Base-by-base conservation (phyloP, 2,113 vertebrate genomes). In the Struthidea cinerea region DNA sequence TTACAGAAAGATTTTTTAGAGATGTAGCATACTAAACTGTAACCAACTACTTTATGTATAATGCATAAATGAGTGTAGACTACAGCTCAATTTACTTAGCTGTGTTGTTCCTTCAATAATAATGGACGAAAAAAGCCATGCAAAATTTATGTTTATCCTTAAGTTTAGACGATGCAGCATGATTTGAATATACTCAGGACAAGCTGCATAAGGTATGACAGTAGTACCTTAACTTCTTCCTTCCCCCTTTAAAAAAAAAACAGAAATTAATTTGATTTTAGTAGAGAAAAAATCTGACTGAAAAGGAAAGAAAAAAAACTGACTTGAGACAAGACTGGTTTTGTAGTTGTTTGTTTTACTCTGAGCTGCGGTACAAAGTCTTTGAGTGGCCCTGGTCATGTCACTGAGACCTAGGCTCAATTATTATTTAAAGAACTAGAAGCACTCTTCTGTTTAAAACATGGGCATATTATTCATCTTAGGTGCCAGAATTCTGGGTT, bases 201-300 rank as follows among this genome's bases (percentile, higher is more conserved):
- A 90, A 85, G 10, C 26, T 94, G 21, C 33, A 68, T 39, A 86
- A 82, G 10, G 6, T 57, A 46, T 53, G 49, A 49, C 22, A 67
- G 26, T 70, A 57, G 26, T 35, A 60, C 5, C 11, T 63, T 59
- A 75, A 46, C 24, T 84, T 89, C 13, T 30, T 53, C 21, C 24
- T 52, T 11, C 7, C 0, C 1, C 1, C 4, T 18, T 11, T 28
- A 46, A 56, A 44, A 18, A 44, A 18, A n/a, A 24, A 10, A 0
- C 16, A 44, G 22, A 70, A 81, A 63, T 74, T 55, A 63, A 52
- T 76, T 26, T 56, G 14, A 49, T 89, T 82, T 63, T 56, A 9
- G 1, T 30, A 37, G 33, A 49, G 16, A 46, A 73, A 68, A 89
- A 71, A 17, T 16, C 1, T 3, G 11, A 59, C 19, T 70, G 49